These are phyloP conservation scores for Tillus elongatus DNA, from an alignment of 2,888 invertebrate genomes.

Conservation along the genomic window DNA sequence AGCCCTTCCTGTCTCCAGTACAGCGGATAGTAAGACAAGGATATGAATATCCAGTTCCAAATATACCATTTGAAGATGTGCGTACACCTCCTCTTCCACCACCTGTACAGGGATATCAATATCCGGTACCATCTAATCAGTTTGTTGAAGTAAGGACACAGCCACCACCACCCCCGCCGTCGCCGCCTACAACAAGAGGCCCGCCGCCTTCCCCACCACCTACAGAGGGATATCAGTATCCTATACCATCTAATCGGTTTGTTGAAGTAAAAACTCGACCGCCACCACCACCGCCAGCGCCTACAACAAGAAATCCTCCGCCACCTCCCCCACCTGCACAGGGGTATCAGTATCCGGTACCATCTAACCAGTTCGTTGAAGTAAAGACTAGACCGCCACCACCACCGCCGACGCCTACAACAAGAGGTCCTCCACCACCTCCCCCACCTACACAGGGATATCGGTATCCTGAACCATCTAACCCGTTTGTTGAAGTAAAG, in stretches of 20 bases:
- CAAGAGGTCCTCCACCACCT: neutral
- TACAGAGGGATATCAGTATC: neutral
- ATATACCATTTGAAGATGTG: constrained; percentile 10
- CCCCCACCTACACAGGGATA: neutral
- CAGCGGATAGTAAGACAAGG: neutral
- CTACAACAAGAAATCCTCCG: constrained; percentile 3
- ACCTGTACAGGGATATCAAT: neutral
- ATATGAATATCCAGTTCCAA: neutral
- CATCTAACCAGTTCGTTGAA: constrained; percentile 1
- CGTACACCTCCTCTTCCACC: constrained; percentile 1
- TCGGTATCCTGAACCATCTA: neutral
- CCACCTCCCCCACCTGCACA: neutral
- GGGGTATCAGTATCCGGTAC: neutral
- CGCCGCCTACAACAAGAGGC: too few species aligned
- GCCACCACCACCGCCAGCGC: neutral
- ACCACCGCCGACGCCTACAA: constrained; percentile 1
- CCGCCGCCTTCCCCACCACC: too few species aligned
- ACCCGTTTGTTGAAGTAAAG: neutral
- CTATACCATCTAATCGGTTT: neutral
- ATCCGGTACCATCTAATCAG: neutral
- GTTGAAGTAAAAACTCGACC: constrained; percentile 4
- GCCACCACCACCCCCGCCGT: neutral
- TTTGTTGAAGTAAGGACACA: constrained; percentile 4
- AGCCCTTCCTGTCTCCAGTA: neutral
- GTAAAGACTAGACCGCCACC: constrained; percentile 4